Base-by-base conservation (phyloP, 1,140 invertebrate species). In the Heterodera schachtii region DNA sequence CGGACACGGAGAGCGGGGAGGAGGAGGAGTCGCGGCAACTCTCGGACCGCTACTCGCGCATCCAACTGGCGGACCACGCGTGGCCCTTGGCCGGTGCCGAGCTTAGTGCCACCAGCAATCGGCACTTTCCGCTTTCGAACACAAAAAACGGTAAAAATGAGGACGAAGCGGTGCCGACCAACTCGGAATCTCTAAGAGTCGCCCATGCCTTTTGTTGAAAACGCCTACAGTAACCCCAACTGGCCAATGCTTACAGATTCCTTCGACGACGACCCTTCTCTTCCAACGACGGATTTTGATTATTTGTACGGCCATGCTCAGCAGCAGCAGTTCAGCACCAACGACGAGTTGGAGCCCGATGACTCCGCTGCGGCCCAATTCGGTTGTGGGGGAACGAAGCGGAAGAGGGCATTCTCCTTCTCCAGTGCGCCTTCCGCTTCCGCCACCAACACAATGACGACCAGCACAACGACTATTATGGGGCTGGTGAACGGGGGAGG, bases 361-460 rank as follows among this genome's bases (percentile, higher is more conserved):
- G 46, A 69, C 70, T 11, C 77, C 0, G 21, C 77, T 66, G 21
- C 31, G 19, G 52, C 31, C n/a, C 41, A 47, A 19, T 75, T 66
- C 41, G 44, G 74, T 16, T 75, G 16, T 19, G 57, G 57, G 57
- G 57, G 57, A 64, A 64, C 52, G 13, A 78, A 78, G 13, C 66
- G 77, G 44, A 78, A 78, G 31, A 13, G 77, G 57, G 77, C 77
- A 16, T 78, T 78, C 70, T 78, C 77, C n/a, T 78, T 78, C 49
- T 78, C 77, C 21, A 78, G 31, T 46, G 77, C 77, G 44, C 70
- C 77, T 3, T 78, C 64, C 47, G 77, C 77, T 16, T 64, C 77
- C 47, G 70, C 77, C 66, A 78, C 77, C 46, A 78, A 78, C 70
- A 78, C 77, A 69, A 78, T 78, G 77, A 78, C 77, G 13, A 78